phyloP scores from a whole-genome alignment of 2,888 invertebrate species.

The Pogonocherus hispidulus region DNA sequence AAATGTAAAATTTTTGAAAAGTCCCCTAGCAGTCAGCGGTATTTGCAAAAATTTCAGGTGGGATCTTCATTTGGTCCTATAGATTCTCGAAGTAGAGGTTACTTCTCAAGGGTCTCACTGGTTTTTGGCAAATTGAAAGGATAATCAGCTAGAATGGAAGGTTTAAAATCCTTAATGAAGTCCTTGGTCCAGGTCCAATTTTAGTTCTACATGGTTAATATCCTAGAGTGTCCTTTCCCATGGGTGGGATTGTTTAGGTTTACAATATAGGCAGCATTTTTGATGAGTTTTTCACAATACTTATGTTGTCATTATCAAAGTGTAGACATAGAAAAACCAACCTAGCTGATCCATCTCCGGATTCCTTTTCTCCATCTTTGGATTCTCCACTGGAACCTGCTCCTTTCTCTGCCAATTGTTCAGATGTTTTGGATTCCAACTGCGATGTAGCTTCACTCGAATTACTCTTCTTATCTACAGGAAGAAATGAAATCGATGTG shows the following conservation, averaged over 20 bases:
- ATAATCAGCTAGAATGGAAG: neutral
- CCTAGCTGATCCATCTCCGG: conserved; percentile 52
- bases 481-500: conserved; percentile 61
- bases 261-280: conserved; percentile 42
- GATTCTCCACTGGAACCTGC: conserved; percentile 45
- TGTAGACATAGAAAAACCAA: conserved; percentile 53
- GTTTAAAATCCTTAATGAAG: neutral
- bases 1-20: neutral
- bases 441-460: conserved; percentile 48
- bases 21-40: neutral
- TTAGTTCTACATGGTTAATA: neutral
- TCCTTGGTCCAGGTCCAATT: neutral
- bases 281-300: conserved; percentile 40
- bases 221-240: neutral
- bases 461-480: conserved; percentile 58
- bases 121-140: neutral
- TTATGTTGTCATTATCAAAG: conserved; percentile 23
- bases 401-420: conserved; percentile 39
- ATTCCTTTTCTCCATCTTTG: conserved; percentile 43
- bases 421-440: conserved; percentile 35
- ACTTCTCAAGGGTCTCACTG: conserved; percentile 4
- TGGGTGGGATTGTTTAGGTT: neutral
- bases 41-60: neutral
- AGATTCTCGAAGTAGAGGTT: neutral
- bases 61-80: neutral